These are phyloP conservation scores for Aethes cnicana DNA, from an alignment of 2,888 invertebrate species.

Conservation along the genomic window DNA sequence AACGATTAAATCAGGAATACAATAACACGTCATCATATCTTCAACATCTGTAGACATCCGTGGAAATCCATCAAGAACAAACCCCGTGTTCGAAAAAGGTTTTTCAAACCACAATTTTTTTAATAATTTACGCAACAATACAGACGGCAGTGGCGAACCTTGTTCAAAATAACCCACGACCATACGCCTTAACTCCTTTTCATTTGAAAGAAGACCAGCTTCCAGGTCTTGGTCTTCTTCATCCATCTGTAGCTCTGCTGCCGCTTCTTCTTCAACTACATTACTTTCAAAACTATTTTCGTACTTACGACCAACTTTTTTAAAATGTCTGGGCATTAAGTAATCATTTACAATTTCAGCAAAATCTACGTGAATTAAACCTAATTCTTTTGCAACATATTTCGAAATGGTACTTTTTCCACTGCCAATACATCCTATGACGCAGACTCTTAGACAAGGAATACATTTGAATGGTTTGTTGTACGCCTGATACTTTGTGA, in stretches of 20 bases:
- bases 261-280: constrained; percentile 58
- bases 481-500: constrained; percentile 72
- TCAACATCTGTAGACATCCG: constrained; percentile 78
- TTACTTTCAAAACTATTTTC: constrained; percentile 66
- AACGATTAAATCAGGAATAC: constrained; percentile 83
- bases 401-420: constrained; percentile 79
- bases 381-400: constrained; percentile 78
- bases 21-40: constrained; percentile 70
- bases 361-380: constrained; percentile 79
- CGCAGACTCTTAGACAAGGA: constrained; percentile 81
- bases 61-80: constrained; percentile 85
- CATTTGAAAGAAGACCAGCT: constrained; percentile 60
- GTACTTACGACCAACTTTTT: constrained; percentile 66
- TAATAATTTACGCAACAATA: constrained; percentile 67
- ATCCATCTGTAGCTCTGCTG: constrained; percentile 59
- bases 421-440: constrained; percentile 80
- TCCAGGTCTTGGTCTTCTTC: constrained; percentile 59
- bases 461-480: constrained; percentile 64
- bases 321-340: constrained; percentile 67
- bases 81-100: constrained; percentile 73
- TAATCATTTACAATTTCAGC: constrained; percentile 56
- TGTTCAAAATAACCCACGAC: constrained; percentile 75
- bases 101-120: constrained; percentile 77
- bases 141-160: constrained; percentile 68
- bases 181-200: constrained; percentile 60